Evolutionary conservation across 2,113 vertebrate species (phyloP), one percentile per base, ranked within the genome.

Genomic region (Pseudopipra pipra): DNA sequence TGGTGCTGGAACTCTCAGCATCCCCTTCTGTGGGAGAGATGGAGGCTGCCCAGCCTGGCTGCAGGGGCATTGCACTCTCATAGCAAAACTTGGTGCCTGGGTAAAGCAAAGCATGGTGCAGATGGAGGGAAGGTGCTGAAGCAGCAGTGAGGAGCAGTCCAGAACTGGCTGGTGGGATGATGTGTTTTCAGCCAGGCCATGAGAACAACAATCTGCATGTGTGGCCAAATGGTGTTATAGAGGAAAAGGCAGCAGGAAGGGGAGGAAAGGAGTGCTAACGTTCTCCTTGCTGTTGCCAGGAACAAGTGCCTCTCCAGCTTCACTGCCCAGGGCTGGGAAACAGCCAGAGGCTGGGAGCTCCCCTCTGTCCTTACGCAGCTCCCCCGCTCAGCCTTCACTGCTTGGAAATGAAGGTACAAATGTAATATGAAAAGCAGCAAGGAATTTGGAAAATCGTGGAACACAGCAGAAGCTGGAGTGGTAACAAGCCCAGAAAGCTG

Each of bases 401-500:
- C 89, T 82, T 85, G 73, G 84, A 92, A 90, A 52, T 15, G 39
- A 81, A 93, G 61, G 24, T 85, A 83, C 72, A 77, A 82, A 71
- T 22, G 12, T 85, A 91, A 87, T 76, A 31, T 0, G 8, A 88
- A 94, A 31, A 95, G 25, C 75, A 88, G 68, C 5, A 58, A 83
- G 44, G 65, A 76, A 71, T 81, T 52, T 77, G 79, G 87, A 94
- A 93, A 86, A 71, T 41, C 18, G 23, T 77, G 56, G 8, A 12
- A 33, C 9, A 13, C 12, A 6, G 81, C 81, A 80, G 91, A 66
- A 78, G 31, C 1, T 91, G 82, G 61, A 95, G 56, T 4, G 11
- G n/a, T 89, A 80, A 72, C 41, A 51, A 94, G 78, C 23, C 71
- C 63, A 56, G 90, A 86, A 72, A 81, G 79, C 89, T 95, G 93